Percentiles rank a stretch among this genome's conserved stretches.
phyloP scores from a whole-genome alignment of 2,797 vertebrate species.

The Karalla daura region DNA sequence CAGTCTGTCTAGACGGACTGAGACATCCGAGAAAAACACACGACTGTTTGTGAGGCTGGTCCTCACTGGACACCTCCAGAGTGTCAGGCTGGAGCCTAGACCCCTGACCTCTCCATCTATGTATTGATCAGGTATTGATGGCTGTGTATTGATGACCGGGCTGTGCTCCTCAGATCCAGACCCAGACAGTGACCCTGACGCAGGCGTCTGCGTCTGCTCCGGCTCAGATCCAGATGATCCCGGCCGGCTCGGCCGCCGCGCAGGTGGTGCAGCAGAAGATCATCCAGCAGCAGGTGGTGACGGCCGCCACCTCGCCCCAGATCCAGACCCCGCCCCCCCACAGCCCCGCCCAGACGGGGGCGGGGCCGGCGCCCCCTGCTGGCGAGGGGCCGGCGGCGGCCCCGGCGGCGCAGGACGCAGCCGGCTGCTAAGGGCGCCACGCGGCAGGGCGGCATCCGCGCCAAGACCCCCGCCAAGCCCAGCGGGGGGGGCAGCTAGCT shows the following conservation, averaged over 20 bases:
- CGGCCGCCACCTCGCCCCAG: constrained; percentile 86
- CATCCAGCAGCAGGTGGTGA: constrained; percentile 88
- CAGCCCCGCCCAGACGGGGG: constrained; percentile 85
- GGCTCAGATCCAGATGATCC: constrained; percentile 91
- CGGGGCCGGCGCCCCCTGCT: constrained; percentile 8
- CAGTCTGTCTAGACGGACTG: too few relatives aligned
- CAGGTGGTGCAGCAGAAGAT: constrained; percentile 92
- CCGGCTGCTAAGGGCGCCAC: constrained; percentile 86
- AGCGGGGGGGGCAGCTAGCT: constrained; percentile 82
- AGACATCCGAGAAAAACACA: too few relatives aligned
- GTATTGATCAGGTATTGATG: too few relatives aligned
- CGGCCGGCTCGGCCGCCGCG: constrained; percentile 82
- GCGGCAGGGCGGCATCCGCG: constrained; percentile 85
- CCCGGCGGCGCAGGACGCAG: constrained; percentile 74
- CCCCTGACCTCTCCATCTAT: too few relatives aligned
- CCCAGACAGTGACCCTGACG: constrained; percentile 89
- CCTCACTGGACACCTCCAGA: too few relatives aligned
- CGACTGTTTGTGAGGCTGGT: too few relatives aligned
- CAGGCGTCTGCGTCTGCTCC: constrained; percentile 83
- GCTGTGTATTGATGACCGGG: neutral
- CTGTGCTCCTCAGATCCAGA: constrained; percentile 77
- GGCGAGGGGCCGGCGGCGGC: constrained; percentile 9
- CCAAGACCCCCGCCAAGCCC: constrained; percentile 89
- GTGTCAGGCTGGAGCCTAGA: too few relatives aligned
- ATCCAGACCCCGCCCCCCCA: constrained; percentile 87